A percentile compares a stretch with the other conserved stretches of the same genome.
Evolutionary conservation across 53 echinoderm and acorn worm species (phyloP).

Genomic region (Antedon mediterranea): DNA sequence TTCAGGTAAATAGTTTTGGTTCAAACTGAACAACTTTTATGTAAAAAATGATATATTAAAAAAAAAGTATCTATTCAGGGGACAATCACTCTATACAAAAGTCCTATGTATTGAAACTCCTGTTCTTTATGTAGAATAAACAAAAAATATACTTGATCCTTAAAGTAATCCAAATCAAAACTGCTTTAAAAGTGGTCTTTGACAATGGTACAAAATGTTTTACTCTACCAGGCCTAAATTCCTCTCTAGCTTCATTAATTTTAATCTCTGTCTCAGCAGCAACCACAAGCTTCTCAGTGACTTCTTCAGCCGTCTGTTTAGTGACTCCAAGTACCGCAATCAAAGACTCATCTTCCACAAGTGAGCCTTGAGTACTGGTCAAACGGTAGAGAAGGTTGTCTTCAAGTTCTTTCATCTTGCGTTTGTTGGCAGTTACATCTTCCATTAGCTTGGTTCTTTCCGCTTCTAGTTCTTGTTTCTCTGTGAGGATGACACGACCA

Average conservation of each 20-base stretch:
- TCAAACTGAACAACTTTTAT: no score
- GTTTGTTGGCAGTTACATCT: constrained; percentile 90
- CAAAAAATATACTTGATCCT: no score
- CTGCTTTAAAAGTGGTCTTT: no score
- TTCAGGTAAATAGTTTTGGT: no score
- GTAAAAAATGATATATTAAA: no score
- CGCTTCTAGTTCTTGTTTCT: constrained; percentile 96
- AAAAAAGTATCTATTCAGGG: no score
- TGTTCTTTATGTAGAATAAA: no score
- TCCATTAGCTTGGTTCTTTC: constrained; percentile 86
- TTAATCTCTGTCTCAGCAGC: constrained; percentile 97
- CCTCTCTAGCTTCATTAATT: constrained; percentile 92
- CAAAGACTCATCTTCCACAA: constrained; percentile 92
- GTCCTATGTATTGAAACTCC: no score
- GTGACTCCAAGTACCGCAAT: constrained; percentile 79
- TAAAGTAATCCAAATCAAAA: no score
- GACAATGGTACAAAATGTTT: no score
- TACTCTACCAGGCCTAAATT: constrained; percentile 84
- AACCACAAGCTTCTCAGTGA: constrained; percentile 82
- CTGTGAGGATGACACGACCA: constrained; percentile 87
- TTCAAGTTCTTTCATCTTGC: constrained; percentile 98
- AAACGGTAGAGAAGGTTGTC: constrained; percentile 83
- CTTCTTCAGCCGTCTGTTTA: constrained; percentile 87
- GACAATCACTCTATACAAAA: no score
- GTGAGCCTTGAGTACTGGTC: constrained; percentile 94